phyloP scores from a whole-genome alignment of 2,113 vertebrate species.

The Amazona vittata region DNA sequence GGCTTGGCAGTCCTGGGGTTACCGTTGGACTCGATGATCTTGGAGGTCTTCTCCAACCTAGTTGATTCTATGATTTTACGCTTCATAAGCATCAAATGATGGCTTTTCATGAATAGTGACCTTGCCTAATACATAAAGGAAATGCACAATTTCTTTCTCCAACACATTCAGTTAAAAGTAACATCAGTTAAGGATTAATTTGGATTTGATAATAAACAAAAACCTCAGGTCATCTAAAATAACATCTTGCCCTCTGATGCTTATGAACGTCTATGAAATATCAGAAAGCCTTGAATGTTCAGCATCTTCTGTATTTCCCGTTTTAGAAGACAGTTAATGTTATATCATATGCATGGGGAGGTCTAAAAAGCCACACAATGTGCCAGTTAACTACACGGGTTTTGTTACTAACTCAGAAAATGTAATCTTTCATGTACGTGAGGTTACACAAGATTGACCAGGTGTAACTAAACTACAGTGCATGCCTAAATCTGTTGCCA shows the following conservation, averaged over 20 bases:
- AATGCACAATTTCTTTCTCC: background rate
- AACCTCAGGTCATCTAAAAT: background rate
- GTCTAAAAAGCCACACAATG: background rate
- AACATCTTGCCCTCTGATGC: background rate
- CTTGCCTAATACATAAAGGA: background rate
- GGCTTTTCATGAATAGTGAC: background rate
- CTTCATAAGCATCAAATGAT: background rate
- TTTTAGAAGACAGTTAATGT: background rate
- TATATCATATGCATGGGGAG: background rate
- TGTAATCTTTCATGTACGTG: fast-evolving
- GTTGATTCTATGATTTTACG: background rate
- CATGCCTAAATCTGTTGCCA: background rate
- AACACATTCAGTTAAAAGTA: background rate
- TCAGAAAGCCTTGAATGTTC: background rate
- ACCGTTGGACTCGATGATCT: background rate
- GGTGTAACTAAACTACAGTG: background rate
- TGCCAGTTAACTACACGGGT: background rate
- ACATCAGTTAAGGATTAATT: background rate
- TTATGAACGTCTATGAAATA: background rate
- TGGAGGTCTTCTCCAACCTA: background rate
- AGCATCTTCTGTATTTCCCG: background rate
- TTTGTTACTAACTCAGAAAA: background rate
- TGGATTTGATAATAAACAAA: background rate
- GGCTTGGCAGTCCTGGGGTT: background rate
- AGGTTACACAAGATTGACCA: background rate